phyloP scores from a whole-genome alignment of 1,140 invertebrate genomes.

The Berghia stephanieae region DNA sequence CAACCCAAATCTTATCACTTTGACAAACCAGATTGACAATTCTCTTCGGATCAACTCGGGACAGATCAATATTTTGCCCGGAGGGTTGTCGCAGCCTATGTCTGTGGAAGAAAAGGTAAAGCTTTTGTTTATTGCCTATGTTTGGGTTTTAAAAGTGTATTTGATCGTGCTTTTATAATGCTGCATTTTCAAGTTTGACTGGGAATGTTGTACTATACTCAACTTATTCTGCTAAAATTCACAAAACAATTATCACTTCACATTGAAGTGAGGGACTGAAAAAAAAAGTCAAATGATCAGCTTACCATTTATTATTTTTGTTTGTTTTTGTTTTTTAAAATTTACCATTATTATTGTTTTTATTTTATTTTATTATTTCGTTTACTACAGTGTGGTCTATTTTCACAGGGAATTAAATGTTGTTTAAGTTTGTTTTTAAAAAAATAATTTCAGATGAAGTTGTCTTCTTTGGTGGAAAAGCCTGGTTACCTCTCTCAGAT shows the following conservation, averaged over 20 bases:
- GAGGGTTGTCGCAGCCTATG: slow-evolving; percentile 25
- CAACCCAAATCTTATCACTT: slow-evolving; percentile 20
- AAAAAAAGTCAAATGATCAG: background rate
- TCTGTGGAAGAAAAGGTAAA: slow-evolving; percentile 32
- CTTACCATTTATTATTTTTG: too few relatives aligned
- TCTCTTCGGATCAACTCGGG: slow-evolving; percentile 17
- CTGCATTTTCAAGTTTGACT: too few relatives aligned
- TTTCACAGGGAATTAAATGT: too few relatives aligned
- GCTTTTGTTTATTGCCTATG: too few relatives aligned
- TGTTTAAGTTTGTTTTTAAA: background rate
- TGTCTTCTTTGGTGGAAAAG: slow-evolving; percentile 19
- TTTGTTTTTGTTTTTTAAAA: too few relatives aligned
- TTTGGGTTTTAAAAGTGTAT: too few relatives aligned
- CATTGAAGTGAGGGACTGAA: background rate
- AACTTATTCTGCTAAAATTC: too few relatives aligned
- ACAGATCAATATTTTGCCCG: slow-evolving; percentile 14
- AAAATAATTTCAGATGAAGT: slow-evolving; percentile 20
- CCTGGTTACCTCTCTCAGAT: slow-evolving; percentile 26
- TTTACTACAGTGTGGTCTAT: too few relatives aligned
- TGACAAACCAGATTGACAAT: slow-evolving; percentile 26
- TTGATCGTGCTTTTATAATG: too few relatives aligned
- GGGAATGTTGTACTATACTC: too few relatives aligned
- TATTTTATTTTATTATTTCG: too few relatives aligned
- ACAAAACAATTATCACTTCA: background rate
- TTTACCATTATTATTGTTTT: too few relatives aligned